Evolutionary conservation across 2,113 vertebrate genomes (phyloP).

Genomic region (Indicator indicator): DNA sequence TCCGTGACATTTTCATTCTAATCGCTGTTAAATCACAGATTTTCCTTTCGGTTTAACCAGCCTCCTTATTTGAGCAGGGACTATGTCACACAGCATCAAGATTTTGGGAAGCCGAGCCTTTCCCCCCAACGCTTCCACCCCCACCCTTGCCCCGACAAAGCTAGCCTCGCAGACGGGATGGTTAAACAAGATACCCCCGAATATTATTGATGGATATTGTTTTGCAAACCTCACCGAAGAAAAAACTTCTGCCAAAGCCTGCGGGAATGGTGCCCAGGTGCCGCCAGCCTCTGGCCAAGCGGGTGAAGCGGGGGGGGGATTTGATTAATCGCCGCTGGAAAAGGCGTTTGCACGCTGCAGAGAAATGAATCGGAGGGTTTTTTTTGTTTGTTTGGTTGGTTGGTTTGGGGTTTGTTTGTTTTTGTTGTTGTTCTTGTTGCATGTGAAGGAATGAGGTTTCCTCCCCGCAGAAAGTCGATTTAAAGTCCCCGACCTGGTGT

Average conservation of each 20-base stretch:
- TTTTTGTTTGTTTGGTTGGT: no score
- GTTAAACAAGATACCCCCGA: neutral
- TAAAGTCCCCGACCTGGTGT: neutral
- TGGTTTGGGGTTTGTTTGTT: neutral
- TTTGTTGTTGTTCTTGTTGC: no score
- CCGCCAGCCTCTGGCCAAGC: neutral
- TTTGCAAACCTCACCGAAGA: slow-evolving; percentile 26
- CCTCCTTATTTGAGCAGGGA: neutral
- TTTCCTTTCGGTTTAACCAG: neutral
- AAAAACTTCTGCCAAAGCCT: neutral
- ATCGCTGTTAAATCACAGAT: neutral
- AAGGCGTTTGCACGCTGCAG: slow-evolving; percentile 1
- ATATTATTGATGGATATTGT: slow-evolving; percentile 43
- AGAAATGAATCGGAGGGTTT: neutral
- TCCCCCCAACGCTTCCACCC: neutral
- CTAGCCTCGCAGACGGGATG: neutral
- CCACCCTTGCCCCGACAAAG: neutral
- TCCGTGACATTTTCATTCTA: neutral
- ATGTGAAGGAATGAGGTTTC: slow-evolving; percentile 6
- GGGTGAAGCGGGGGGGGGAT: neutral
- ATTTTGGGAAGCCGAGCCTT: neutral
- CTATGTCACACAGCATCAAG: neutral
- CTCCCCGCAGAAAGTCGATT: neutral
- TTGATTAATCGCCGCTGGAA: slow-evolving; percentile 26
- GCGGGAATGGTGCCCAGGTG: slow-evolving; percentile 13